Base-by-base conservation (phyloP, 2,797 vertebrate species). In the Gymnothorax javanicus region DNA sequence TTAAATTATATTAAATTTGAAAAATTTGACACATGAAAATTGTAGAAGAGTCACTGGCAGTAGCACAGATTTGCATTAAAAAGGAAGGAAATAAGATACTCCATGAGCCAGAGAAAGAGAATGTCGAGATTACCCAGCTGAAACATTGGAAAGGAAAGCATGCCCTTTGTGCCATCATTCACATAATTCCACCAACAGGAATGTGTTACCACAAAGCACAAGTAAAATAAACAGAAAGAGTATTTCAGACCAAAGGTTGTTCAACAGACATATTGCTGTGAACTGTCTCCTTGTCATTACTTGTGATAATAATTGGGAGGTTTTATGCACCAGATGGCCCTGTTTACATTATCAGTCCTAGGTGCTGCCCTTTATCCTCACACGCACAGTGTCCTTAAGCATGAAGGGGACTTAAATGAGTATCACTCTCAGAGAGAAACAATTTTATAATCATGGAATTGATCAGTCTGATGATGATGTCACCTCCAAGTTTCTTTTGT, bases 401-500 rank as follows among this genome's bases (percentile, higher is more conserved):
- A 81, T 54, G 50, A 54, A 4, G 77, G 52, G 56, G 15, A 77
- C 4, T 12, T 77, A 43, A 75, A 43, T 43, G 33, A 43, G 33
- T 43, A 43, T 43, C 33, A 43, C 33, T 43, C 33, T 43, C 33
- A 50, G 71, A 13, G 52, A 64, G 52, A 50, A 33, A 17, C 17
- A 25, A 73, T 73, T 56, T 71, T 50, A 64, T 71, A n/a, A 71
- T 60, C 58, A 82, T 54, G 84, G 67, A 79, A 12, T 7, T 82
- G 64, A 86, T 73, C 43, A 23, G 54, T 15, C 77, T 64, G 50
- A 56, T 58, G 52, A 83, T 88, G 82, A 88, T 67, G 57, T 83
- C 50, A 77, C 33, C 56, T 79, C 20, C 82, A 87, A 90, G 87
- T 89, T 91, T 77, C n/a, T 60, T 57, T 87, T 83, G 52, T 58